A percentile compares a stretch with the other conserved stretches of the same genome.
These are phyloP conservation scores for Telmatherina bonti DNA, from an alignment of 2,797 vertebrate genomes.

Conservation along the genomic window DNA sequence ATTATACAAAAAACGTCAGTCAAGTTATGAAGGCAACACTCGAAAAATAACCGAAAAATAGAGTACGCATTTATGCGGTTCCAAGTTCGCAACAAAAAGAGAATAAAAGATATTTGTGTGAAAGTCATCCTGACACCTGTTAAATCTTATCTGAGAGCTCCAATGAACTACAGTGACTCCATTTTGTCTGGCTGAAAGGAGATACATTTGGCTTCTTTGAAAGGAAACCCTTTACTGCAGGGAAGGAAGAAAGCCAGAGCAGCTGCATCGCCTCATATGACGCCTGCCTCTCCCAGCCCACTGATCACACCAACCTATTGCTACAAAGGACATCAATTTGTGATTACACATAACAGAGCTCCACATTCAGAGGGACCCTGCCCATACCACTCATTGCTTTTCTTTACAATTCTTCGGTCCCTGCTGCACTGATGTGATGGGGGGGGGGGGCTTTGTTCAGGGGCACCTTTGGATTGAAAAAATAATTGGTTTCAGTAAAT, in stretches of 20 bases:
- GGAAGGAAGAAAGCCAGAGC: conserved; percentile 59
- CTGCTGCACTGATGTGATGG: conserved; percentile 47
- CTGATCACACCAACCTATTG: conserved; percentile 59
- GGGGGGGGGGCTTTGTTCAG: conserved; percentile 52
- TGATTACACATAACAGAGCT: conserved; percentile 65
- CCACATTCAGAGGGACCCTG: conserved; percentile 46
- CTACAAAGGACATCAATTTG: conserved; percentile 71
- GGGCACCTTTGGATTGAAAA: conserved; percentile 72
- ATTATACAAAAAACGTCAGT: conserved; percentile 21
- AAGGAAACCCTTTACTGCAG: conserved; percentile 61
- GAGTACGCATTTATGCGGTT: conserved; percentile 16
- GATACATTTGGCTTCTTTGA: conserved; percentile 66
- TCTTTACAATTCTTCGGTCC: conserved; percentile 51
- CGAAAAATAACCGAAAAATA: conserved; percentile 19
- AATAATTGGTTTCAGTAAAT: conserved; percentile 77
- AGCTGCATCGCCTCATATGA: conserved; percentile 66
- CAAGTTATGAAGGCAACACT: conserved; percentile 4
- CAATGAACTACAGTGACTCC: conserved; percentile 56
- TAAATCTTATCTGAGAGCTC: conserved; percentile 57
- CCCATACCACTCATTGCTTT: conserved; percentile 45
- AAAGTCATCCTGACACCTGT: conserved; percentile 62
- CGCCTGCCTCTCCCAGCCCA: conserved; percentile 53
- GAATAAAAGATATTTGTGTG: conserved; percentile 35
- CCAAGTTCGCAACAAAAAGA: conserved; percentile 25
- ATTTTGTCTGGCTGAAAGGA: conserved; percentile 63